Percentiles rank a stretch among this genome's conserved stretches.
phyloP scores from a whole-genome alignment of 92 coral and sea anemone species.

The Siderastrea radians region DNA sequence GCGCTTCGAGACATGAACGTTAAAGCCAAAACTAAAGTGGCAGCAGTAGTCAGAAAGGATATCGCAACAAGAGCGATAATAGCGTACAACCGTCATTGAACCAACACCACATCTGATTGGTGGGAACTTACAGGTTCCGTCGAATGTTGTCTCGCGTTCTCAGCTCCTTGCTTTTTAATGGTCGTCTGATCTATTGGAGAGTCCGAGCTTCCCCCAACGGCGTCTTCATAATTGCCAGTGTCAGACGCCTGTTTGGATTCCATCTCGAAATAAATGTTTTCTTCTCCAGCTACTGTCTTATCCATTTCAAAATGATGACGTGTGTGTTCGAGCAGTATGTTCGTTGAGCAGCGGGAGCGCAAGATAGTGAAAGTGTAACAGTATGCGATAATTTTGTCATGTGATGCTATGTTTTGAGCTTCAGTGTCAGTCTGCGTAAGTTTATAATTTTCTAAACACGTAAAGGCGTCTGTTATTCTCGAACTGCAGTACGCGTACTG shows the following conservation, averaged over 20 bases:
- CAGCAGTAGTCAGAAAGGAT: neutral
- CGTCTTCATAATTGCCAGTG: neutral
- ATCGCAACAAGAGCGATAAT: neutral
- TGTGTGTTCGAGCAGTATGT: neutral
- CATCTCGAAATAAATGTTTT: constrained; percentile 2
- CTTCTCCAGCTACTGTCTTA: neutral
- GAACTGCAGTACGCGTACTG: too few species aligned
- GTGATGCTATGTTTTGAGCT: neutral
- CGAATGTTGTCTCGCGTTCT: neutral
- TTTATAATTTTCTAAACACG: too few species aligned
- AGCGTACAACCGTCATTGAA: neutral
- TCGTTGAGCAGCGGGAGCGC: neutral
- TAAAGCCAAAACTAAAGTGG: constrained; percentile 5
- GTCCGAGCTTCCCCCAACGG: neutral
- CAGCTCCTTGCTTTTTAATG: neutral
- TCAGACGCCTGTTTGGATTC: neutral
- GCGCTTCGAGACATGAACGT: neutral
- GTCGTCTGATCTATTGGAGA: neutral
- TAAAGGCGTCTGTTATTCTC: too few species aligned
- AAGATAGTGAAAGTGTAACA: neutral
- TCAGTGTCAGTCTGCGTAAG: neutral
- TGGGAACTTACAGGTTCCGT: neutral
- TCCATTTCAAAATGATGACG: neutral
- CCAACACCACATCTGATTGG: neutral
- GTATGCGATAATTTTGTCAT: neutral